Evolutionary conservation across 2,113 vertebrate genomes (phyloP).

Genomic region (Paradoxurus hermaphroditus): DNA sequence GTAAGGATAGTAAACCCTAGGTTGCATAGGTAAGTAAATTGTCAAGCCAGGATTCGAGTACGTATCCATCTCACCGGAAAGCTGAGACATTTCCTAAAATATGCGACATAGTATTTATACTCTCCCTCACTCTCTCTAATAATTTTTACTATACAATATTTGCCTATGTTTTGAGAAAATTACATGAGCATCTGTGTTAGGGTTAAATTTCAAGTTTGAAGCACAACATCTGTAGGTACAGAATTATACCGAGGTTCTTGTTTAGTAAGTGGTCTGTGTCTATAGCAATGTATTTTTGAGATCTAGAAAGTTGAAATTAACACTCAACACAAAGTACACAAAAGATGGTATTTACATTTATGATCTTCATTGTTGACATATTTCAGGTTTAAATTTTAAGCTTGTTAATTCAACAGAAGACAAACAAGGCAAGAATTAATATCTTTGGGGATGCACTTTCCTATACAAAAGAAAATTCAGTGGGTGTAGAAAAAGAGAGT

Average conservation of each 20-base stretch:
- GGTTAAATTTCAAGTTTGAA: conserved; percentile 3
- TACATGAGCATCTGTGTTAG: conserved; percentile 15
- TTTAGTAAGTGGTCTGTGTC: conserved; percentile 34
- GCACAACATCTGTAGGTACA: not conserved
- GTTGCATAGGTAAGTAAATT: not conserved
- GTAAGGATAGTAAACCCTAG: not conserved
- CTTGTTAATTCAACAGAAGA: conserved; percentile 11
- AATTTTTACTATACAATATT: not conserved
- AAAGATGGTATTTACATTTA: conserved; percentile 13
- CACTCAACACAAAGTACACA: not conserved
- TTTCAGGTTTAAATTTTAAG: not conserved
- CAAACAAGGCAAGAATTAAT: not conserved
- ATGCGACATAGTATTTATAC: not conserved
- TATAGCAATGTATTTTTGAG: not conserved
- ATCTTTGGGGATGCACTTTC: not conserved
- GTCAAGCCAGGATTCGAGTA: not conserved
- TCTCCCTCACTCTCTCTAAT: not conserved
- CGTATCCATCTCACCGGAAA: not conserved
- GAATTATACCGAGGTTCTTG: not conserved
- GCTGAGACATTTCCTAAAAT: not conserved
- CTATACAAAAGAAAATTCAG: not conserved
- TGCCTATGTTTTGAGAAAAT: not conserved
- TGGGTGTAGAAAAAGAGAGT: not conserved
- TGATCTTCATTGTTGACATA: conserved; percentile 14
- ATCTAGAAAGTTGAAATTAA: not conserved